These are phyloP conservation scores for Mnemiopsis leidyi DNA, from an alignment of 37 sponge, comb jelly and placozoan species.

Conservation along the genomic window DNA sequence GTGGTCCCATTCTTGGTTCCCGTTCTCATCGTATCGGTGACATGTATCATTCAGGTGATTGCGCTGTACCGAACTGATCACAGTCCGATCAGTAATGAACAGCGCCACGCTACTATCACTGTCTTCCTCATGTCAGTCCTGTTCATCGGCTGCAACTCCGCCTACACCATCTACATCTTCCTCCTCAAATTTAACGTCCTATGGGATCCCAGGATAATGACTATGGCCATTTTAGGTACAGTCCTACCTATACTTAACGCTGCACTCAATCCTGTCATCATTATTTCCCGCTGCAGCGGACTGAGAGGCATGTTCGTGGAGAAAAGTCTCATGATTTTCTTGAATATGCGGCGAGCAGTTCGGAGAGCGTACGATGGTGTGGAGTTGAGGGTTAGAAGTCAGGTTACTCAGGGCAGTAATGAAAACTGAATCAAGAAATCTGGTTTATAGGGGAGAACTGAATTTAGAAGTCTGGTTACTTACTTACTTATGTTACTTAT, in stretches of 20 bases:
- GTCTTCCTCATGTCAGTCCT: neutral
- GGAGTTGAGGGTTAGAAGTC: too few species aligned
- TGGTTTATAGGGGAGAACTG: too few species aligned
- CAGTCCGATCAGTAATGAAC: neutral
- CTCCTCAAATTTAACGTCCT: neutral
- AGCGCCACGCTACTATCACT: neutral
- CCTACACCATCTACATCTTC: neutral
- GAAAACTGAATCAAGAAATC: too few species aligned
- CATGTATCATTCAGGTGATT: neutral
- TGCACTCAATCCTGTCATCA: neutral
- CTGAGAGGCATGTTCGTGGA: neutral
- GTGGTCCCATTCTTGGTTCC: neutral
- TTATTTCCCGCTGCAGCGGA: neutral
- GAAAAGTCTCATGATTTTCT: neutral
- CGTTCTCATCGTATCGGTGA: neutral
- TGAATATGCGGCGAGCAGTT: too few species aligned
- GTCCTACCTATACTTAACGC: neutral
- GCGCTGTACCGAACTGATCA: neutral
- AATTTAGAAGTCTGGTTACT: too few species aligned
- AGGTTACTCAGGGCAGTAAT: too few species aligned
- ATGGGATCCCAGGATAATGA: neutral
- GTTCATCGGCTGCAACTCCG: neutral
- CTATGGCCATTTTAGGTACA: neutral
- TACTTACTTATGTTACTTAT: too few species aligned
- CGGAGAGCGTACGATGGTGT: too few species aligned